phyloP scores from a whole-genome alignment of 1,140 invertebrate genomes.

The Micrasema minimum region DNA sequence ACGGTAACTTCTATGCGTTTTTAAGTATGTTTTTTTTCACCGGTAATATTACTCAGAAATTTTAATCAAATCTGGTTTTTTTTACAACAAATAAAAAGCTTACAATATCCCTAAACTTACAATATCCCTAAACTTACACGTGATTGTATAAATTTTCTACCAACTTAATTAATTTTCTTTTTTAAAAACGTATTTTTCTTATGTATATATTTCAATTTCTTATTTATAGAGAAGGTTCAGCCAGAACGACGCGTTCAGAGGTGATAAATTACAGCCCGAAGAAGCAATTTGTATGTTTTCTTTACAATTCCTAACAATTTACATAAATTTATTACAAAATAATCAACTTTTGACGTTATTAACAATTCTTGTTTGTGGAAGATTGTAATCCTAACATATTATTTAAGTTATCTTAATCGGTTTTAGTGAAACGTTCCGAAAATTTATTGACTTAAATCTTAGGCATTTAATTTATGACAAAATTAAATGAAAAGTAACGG shows the following conservation, averaged over 20 bases:
- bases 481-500: background rate
- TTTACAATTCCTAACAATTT: constrained; percentile 20
- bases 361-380: background rate
- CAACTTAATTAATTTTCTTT: background rate
- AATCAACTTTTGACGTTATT: constrained; percentile 11
- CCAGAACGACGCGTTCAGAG: constrained; percentile 1
- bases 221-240: background rate
- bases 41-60: background rate
- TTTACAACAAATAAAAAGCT: background rate
- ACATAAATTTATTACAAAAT: constrained; percentile 24
- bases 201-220: background rate
- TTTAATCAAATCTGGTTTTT: background rate
- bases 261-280: constrained; percentile 23
- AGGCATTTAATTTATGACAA: background rate
- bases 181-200: background rate
- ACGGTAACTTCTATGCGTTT: background rate
- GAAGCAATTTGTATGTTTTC: constrained; percentile 34
- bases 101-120: background rate
- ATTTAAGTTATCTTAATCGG: no score
- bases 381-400: background rate
- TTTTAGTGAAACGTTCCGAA: no score
- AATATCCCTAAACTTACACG: background rate
- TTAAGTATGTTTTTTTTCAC: background rate
- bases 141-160: background rate
- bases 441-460: no score